Conservation (phyloP, 2,888 invertebrate species). For the Drosophila vallismaia region DNA sequence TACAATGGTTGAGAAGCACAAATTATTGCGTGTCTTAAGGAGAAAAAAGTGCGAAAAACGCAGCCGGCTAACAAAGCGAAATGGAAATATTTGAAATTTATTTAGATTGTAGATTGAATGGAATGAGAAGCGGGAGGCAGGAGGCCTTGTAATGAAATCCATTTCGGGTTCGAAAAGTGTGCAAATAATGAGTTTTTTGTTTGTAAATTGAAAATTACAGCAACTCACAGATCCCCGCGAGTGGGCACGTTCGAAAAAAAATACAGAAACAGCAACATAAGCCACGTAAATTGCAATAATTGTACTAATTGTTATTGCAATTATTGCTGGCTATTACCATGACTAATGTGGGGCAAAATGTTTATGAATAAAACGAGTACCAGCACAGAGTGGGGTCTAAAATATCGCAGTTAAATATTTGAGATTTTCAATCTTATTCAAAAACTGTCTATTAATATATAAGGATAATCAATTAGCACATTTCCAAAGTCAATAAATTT, state of each 20-base stretch:
- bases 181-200: slow-evolving; percentile 42
- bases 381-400: slow-evolving; percentile 2
- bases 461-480: neutral
- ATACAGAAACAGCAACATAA: slow-evolving; percentile 1
- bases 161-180: slow-evolving; percentile 20
- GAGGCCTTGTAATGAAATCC: slow-evolving; percentile 36
- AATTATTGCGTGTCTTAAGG: slow-evolving; percentile 35
- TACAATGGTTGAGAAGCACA: slow-evolving; percentile 7
- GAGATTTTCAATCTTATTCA: neutral
- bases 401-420: slow-evolving; percentile 12
- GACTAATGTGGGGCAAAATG: slow-evolving; percentile 72
- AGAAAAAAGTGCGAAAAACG: slow-evolving; percentile 43
- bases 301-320: slow-evolving; percentile 77
- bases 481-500: neutral
- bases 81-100: slow-evolving; percentile 36
- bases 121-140: neutral
- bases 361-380: slow-evolving; percentile 53
- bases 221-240: slow-evolving; percentile 10
- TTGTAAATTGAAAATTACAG: slow-evolving; percentile 73
- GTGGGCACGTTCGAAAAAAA: neutral
- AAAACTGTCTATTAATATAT: neutral
- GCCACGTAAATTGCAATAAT: slow-evolving; percentile 71
- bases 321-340: slow-evolving; percentile 75
- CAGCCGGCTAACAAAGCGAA: slow-evolving; percentile 44
- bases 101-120: neutral